Percentiles rank a stretch among this genome's conserved stretches.
Evolutionary conservation across 2,113 vertebrate species (phyloP).

Genomic region (Siphamia tubifer): DNA sequence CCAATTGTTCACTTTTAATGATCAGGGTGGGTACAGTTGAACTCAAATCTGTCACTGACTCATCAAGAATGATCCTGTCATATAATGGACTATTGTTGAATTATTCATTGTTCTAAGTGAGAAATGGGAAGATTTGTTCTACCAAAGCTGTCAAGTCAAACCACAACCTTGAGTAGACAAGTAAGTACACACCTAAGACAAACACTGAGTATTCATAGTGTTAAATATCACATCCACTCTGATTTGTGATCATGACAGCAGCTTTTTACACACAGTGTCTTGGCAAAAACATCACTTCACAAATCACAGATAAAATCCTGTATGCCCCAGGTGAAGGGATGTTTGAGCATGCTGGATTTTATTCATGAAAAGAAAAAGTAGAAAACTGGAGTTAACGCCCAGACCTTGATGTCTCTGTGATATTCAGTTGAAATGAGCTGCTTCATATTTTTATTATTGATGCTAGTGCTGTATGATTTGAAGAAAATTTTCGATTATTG

Average conservation of each 20-base stretch:
- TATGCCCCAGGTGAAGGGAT: background rate
- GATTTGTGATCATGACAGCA: conserved; percentile 31
- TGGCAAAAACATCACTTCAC: conserved; percentile 35
- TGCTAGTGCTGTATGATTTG: no score
- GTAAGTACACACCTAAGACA: background rate
- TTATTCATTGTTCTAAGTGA: conserved; percentile 20
- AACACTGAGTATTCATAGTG: conserved; percentile 49
- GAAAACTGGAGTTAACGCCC: background rate
- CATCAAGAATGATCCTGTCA: conserved; percentile 36
- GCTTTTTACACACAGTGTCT: conserved; percentile 33
- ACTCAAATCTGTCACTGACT: conserved; percentile 47
- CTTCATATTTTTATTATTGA: background rate
- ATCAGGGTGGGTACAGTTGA: conserved; percentile 33
- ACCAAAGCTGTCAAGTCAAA: conserved; percentile 26
- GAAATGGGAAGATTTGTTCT: conserved; percentile 23
- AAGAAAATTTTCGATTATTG: no score
- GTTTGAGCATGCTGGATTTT: conserved; percentile 14
- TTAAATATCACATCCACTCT: conserved; percentile 9
- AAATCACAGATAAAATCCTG: conserved; percentile 33
- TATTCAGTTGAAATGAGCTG: conserved; percentile 34
- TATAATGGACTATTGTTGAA: conserved; percentile 10
- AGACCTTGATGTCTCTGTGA: background rate
- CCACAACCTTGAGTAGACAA: conserved; percentile 6
- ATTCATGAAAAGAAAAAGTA: background rate
- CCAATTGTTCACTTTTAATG: conserved; percentile 23